Conservation (phyloP, 2,113 vertebrate genomes). For the Sclerurus mexicanus region DNA sequence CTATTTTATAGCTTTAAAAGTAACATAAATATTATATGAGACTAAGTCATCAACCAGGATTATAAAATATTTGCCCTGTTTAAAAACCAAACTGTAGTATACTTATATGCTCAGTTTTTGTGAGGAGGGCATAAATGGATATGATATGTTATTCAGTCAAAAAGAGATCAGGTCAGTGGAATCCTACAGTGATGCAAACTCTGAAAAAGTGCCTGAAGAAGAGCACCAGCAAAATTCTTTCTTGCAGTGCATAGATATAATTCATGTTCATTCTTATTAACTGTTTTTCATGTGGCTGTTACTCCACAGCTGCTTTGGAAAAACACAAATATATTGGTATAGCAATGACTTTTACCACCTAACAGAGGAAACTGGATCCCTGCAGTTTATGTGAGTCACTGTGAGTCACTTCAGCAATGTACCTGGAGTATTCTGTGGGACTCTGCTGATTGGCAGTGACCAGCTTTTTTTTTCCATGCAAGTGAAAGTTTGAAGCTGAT, state of each 20-base stretch:
- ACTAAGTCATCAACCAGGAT: not conserved
- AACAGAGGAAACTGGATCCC: not conserved
- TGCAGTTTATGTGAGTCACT: not conserved
- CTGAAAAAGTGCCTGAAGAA: not conserved
- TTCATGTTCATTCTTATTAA: not conserved
- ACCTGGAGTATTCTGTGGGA: not conserved
- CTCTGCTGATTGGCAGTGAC: too few relatives aligned
- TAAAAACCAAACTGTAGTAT: not conserved
- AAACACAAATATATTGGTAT: not conserved
- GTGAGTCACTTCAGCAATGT: not conserved
- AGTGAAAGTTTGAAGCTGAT: not conserved
- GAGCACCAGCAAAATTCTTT: not conserved
- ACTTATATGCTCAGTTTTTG: not conserved
- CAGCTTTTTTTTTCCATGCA: not conserved
- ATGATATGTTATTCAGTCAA: not conserved
- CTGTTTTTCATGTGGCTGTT: not conserved
- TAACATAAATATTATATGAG: not conserved
- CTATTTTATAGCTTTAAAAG: not conserved
- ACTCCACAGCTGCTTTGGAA: not conserved
- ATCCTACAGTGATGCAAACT: not conserved
- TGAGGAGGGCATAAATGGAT: not conserved
- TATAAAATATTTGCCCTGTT: not conserved
- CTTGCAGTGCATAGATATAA: not conserved
- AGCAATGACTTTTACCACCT: not conserved
- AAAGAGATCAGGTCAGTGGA: not conserved